phyloP scores from a whole-genome alignment of 2,888 invertebrate species.

The Clunio marinus region DNA sequence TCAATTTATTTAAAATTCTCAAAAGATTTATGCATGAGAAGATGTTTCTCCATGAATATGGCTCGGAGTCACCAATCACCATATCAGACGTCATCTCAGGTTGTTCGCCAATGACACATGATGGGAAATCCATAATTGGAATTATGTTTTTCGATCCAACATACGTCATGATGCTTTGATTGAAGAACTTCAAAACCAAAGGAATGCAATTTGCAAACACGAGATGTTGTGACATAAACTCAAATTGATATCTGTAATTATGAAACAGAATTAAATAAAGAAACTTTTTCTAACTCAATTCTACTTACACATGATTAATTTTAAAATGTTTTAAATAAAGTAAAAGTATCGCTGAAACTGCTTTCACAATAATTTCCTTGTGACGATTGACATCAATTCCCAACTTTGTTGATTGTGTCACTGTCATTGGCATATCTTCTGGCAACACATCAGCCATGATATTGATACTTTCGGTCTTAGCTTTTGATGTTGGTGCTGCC shows the following conservation, averaged over 20 bases:
- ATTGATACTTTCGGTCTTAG: conserved; percentile 95
- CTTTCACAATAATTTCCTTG: conserved; percentile 97
- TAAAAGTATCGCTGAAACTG: conserved; percentile 83
- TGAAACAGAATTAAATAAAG: conserved; percentile 62
- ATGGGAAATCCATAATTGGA: conserved; percentile 90
- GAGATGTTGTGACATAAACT: conserved; percentile 97
- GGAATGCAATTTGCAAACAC: conserved; percentile 99
- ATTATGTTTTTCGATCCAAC: conserved; percentile 92
- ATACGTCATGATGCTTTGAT: conserved; percentile 94
- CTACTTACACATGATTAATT: conserved; percentile 48
- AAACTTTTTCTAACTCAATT: too few relatives aligned
- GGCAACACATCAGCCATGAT: conserved; percentile 97
- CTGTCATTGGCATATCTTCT: conserved; percentile 95
- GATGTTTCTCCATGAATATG: conserved; percentile 96
- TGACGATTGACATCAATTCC: conserved; percentile 97
- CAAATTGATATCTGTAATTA: conserved; percentile 98
- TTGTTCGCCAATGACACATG: conserved; percentile 92
- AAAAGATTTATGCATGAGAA: conserved; percentile 96
- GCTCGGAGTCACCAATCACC: conserved; percentile 76
- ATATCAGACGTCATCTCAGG: conserved; percentile 89
- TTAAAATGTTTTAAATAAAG: conserved; percentile 88
- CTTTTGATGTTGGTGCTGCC: conserved; percentile 98
- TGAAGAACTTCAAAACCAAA: conserved; percentile 95
- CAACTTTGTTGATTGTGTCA: conserved; percentile 88
- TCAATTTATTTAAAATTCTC: conserved; percentile 94